phyloP scores from a whole-genome alignment of 2,888 invertebrate genomes.

The Falcaria lacertinaria region DNA sequence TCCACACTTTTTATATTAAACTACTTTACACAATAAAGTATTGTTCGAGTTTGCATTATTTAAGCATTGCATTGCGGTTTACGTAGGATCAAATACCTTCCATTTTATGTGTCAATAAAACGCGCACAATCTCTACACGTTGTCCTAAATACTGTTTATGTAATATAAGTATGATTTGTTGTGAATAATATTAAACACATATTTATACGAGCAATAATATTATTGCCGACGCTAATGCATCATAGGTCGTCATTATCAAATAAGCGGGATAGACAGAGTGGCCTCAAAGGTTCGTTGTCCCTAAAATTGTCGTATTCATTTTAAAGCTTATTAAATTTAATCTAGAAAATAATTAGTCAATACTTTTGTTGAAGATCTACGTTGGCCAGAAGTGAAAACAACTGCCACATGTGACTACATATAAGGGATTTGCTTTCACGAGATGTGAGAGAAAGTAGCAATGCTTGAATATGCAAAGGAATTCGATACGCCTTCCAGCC shows the following conservation, averaged over 20 bases:
- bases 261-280: background rate
- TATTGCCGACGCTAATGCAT: background rate
- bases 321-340: too few relatives aligned
- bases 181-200: background rate
- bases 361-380: too few relatives aligned
- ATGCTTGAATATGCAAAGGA: slow-evolving; percentile 29
- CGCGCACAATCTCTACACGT: slow-evolving; percentile 39
- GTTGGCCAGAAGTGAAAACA: slow-evolving; percentile 23
- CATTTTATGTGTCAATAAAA: slow-evolving; percentile 55
- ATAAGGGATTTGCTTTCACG: slow-evolving; percentile 28
- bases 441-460: slow-evolving; percentile 32
- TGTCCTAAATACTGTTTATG: slow-evolving; percentile 42
- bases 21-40: slow-evolving; percentile 29
- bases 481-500: slow-evolving; percentile 20
- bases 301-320: too few relatives aligned
- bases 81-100: slow-evolving; percentile 33
- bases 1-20: slow-evolving; percentile 37
- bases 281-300: background rate
- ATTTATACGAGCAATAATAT: background rate
- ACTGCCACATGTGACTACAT: slow-evolving; percentile 11
- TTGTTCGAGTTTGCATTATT: slow-evolving; percentile 32
- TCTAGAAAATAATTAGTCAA: too few relatives aligned
- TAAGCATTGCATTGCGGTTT: slow-evolving; percentile 38
- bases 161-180: slow-evolving; percentile 35
- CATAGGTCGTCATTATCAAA: background rate